Evolutionary conservation across 2,888 invertebrate genomes (phyloP), one percentile per base, ranked within the genome.

Genomic region (Drosophila kanekoi): DNA sequence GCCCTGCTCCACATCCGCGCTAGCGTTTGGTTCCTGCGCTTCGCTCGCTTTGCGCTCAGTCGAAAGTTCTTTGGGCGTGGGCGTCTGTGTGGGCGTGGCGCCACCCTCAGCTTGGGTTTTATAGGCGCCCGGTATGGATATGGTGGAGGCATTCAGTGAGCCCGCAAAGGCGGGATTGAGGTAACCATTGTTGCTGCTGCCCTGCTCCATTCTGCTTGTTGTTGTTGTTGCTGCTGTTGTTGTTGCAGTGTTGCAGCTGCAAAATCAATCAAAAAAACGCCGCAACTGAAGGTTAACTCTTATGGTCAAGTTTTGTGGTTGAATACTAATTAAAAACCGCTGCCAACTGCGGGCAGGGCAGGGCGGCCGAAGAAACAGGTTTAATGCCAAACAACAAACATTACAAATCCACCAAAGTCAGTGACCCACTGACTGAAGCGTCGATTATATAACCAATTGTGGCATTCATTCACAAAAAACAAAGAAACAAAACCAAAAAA

Each of bases 401-500:
- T 48, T 33, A 57, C 18, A 49, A 61, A 35, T 28, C 40, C 45
- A 53, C 47, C 37, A 59, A 65, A 85, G 85, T 85, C 85, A 87
- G 48, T 85, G 89, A 85, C 85, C 87, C 79, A 85, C 89, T 85
- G 85, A 87, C 89, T 87, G 57, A 73, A 56, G 48, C 66, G 49
- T 63, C 48, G 38, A 72, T 86, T 86, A 66, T 83, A 83, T 79
- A 83, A 83, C 77, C 65, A 52, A 62, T 69, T 52, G 54, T 62
- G 62, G 28, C 49, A 71, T 73, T 74, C 58, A 77, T 87, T 81
- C 81, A 85, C 57, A 51, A 14, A 61, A 14, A 18, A n/a, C n/a
- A n/a, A n/a, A n/a, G n/a, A n/a, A n/a, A n/a, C n/a, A n/a, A 23
- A 51, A 51, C 32, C 32, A n/a, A n/a, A 8, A 5, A 18, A 8